Base-by-base conservation (phyloP, 2,113 vertebrate genomes). In the Scatophagus argus region DNA sequence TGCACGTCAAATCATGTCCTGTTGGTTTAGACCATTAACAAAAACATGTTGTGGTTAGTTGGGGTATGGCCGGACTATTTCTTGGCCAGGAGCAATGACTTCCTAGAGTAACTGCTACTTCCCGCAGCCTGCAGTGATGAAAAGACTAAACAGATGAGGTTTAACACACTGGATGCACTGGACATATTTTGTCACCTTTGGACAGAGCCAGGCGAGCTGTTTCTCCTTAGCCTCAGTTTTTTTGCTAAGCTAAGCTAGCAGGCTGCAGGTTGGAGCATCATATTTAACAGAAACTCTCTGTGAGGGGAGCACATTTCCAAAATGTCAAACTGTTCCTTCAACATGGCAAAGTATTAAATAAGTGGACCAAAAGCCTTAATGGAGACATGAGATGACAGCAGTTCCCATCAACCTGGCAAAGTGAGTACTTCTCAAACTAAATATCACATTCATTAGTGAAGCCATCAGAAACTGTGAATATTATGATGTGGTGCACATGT, bases 391-490 rank as follows among this genome's bases (percentile, higher is more conserved):
- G 8, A 65, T 38, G 5, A 67, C 52, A 65, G 23, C 23, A 34
- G 58, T 21, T 55, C 49, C 29, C 46, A 55, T 1, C 46, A 31
- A 9, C 43, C 27, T 25, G 31, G 2, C 6, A 38, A 47, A 70
- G 38, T 43, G 44, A 54, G 39, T 1, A 19, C 23, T 47, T 78
- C 12, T 67, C 43, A 23, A 52, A 43, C 21, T 56, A 51, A 73
- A 75, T 64, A 51, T 46, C 44, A 66, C 21, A n/a, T 49, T 74
- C 39, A 77, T 77, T 74, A 25, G 56, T 63, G 27, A 67, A 67
- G 44, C 60, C 47, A 73, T 68, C 46, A 58, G 32, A 63, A 25
- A 51, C 25, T 4, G 31, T 59, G 32, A 54, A 36, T 39, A 7
- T 13, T 70, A 41, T 39, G n/a, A 59, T 55, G 38, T 34, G 41